These are phyloP conservation scores for Telmatochromis sp. DNA, from an alignment of 2,113 vertebrate genomes.

Conservation along the genomic window DNA sequence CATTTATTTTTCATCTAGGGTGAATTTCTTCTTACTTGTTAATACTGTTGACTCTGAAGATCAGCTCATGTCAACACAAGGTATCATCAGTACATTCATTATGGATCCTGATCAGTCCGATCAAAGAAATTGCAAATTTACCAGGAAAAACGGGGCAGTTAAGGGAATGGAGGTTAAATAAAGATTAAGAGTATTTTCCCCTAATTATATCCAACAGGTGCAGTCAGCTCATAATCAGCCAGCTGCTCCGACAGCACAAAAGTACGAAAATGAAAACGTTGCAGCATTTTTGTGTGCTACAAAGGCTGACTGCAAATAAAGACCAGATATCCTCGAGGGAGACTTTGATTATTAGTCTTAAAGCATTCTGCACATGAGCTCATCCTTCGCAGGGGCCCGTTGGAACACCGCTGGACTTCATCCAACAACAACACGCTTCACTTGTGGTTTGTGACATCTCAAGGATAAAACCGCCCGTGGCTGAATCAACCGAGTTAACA, in stretches of 20 bases:
- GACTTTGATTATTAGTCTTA: not conserved
- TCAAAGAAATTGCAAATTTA: not conserved
- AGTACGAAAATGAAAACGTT: not conserved
- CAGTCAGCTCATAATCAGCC: not conserved
- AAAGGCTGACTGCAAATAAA: not conserved
- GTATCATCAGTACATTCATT: not conserved
- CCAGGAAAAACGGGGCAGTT: not conserved
- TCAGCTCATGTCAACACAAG: not conserved
- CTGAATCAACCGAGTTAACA: constrained; percentile 37
- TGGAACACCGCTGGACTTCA: not conserved
- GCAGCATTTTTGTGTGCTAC: not conserved
- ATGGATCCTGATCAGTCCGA: not conserved
- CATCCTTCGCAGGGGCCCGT: not conserved
- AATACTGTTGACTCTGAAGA: not conserved
- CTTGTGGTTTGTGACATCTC: constrained; percentile 42
- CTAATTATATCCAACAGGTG: constrained; percentile 1
- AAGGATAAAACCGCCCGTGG: constrained; percentile 31
- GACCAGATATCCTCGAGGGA: not conserved
- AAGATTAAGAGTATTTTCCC: not conserved
- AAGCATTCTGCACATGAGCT: not conserved
- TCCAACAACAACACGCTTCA: constrained; percentile 43
- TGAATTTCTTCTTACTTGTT: not conserved
- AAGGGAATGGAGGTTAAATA: not conserved
- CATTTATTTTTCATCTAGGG: not conserved
- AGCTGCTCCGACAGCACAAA: not conserved